A percentile compares a stretch with the other conserved stretches of the same genome.
Evolutionary conservation across 2,888 invertebrate genomes (phyloP).

Genomic region (Meteorus cinctellus): DNA sequence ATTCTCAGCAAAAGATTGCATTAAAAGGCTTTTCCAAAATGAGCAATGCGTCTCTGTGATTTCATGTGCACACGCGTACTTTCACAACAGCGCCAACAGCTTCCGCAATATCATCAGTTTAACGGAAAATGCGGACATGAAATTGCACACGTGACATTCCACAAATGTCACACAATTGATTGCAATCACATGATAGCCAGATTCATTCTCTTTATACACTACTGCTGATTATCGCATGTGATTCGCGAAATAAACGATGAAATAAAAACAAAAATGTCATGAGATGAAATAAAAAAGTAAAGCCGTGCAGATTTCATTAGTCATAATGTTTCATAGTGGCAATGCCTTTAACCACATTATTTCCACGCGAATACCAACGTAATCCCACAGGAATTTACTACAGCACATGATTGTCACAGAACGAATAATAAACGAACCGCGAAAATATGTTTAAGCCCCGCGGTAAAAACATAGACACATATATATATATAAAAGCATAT

Average conservation of each 20-base stretch:
- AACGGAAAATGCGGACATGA: not conserved
- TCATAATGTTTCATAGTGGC: conserved; percentile 11
- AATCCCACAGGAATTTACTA: conserved; percentile 34
- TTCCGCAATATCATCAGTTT: conserved; percentile 31
- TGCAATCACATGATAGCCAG: not conserved
- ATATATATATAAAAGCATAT: not conserved
- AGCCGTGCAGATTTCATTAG: conserved; percentile 10
- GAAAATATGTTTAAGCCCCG: conserved; percentile 59
- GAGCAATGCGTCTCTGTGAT: conserved; percentile 56
- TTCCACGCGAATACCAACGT: conserved; percentile 36
- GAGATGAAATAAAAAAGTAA: not conserved
- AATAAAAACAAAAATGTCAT: not conserved
- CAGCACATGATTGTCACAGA: conserved; percentile 51
- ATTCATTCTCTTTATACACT: not conserved
- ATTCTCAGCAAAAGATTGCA: conserved; percentile 68
- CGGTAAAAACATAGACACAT: not conserved
- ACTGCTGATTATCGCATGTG: not conserved
- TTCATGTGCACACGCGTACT: not conserved
- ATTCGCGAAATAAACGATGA: not conserved
- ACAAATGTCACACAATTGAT: conserved; percentile 7
- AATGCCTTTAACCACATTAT: conserved; percentile 30
- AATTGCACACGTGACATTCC: conserved; percentile 4
- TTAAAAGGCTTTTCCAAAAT: conserved; percentile 69
- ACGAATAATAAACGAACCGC: conserved; percentile 69
- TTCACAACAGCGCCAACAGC: not conserved